Percentiles rank a stretch among this genome's conserved stretches.
Conservation (phyloP, 2,888 invertebrate genomes). For the Meliscaeva auricollis region DNA sequence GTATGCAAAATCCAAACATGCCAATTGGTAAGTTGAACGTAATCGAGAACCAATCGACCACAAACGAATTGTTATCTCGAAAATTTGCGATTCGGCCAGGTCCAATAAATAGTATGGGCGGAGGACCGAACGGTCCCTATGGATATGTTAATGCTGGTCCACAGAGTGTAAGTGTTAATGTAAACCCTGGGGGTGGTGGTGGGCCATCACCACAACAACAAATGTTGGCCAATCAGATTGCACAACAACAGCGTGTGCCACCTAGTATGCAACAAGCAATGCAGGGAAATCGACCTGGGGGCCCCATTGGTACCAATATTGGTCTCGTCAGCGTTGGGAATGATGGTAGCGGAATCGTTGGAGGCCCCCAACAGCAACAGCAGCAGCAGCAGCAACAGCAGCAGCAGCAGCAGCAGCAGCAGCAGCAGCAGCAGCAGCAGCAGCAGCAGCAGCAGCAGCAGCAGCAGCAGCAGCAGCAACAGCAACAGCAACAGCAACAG, state of each 20-base stretch:
- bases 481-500: too few relatives aligned
- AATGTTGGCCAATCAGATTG: constrained; percentile 81
- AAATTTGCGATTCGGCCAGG: constrained; percentile 79
- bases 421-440: constrained; percentile 75
- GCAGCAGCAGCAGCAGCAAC: constrained; percentile 84
- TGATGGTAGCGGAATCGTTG: constrained; percentile 87
- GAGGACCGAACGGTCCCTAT: constrained; percentile 81
- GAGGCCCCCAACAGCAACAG: constrained; percentile 85
- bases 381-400: constrained; percentile 87
- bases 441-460: constrained; percentile 60
- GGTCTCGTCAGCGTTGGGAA: constrained; percentile 85
- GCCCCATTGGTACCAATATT: constrained; percentile 85
- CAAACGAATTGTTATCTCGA: constrained; percentile 76
- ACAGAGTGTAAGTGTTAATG: constrained; percentile 78
- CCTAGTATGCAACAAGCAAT: constrained; percentile 81
- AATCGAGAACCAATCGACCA: constrained; percentile 74
- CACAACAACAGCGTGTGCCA: constrained; percentile 81
- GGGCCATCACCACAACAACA: constrained; percentile 79
- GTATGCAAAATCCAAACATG: constrained; percentile 86
- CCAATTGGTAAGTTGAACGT: constrained; percentile 81
- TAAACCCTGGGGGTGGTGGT: constrained; percentile 63
- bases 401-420: constrained; percentile 84
- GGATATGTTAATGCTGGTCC: constrained; percentile 80
- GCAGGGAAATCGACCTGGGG: constrained; percentile 83
- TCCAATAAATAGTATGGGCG: constrained; percentile 82